Conservation (phyloP, 2,797 vertebrate species). For the Schizothorax lantsangensis region DNA sequence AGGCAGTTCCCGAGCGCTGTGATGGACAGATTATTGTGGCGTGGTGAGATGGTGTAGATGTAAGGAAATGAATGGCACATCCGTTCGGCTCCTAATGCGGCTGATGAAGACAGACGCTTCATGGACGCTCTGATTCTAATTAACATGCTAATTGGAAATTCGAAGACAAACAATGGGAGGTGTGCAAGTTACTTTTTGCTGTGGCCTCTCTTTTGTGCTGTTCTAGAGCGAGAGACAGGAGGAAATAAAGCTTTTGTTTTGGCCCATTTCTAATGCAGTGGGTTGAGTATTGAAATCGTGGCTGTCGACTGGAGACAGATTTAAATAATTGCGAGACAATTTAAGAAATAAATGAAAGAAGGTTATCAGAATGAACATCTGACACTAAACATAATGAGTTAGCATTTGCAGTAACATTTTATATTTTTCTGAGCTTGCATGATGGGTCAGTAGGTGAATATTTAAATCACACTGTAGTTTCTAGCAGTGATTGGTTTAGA, state of each 20-base stretch:
- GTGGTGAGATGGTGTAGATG: constrained; percentile 57
- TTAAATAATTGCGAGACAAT: constrained; percentile 44
- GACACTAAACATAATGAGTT: background rate
- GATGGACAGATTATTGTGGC: constrained; percentile 7
- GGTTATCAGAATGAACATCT: background rate
- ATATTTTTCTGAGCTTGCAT: background rate
- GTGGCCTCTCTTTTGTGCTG: constrained; percentile 45
- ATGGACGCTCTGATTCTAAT: constrained; percentile 80
- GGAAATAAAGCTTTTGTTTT: constrained; percentile 54
- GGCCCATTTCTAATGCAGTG: background rate
- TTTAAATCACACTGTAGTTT: background rate
- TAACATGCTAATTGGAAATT: constrained; percentile 85
- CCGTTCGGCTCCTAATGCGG: constrained; percentile 80
- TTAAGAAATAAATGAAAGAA: constrained; percentile 19
- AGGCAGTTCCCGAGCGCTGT: background rate
- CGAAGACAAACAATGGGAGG: constrained; percentile 69
- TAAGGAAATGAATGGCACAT: constrained; percentile 40
- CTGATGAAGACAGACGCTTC: constrained; percentile 84
- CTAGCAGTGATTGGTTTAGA: background rate
- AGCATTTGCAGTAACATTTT: background rate
- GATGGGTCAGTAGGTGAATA: background rate
- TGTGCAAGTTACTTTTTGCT: background rate
- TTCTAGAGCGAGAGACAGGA: constrained; percentile 10
- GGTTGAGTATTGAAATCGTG: background rate
- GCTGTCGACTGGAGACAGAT: constrained; percentile 26